phyloP scores from a whole-genome alignment of 1,140 invertebrate genomes.

The Pseudoatta argentina region DNA sequence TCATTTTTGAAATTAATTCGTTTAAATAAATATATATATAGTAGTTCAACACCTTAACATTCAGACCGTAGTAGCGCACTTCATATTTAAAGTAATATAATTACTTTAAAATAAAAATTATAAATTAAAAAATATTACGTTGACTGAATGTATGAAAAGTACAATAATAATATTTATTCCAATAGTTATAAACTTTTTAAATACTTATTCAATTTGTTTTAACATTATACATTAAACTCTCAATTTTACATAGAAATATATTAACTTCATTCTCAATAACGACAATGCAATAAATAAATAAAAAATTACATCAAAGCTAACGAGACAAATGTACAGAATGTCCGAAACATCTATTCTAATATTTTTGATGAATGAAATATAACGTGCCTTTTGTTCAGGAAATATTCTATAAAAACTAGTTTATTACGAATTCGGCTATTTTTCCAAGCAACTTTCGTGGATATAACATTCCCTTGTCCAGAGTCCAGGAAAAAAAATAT shows the following conservation, averaged over 20 bases:
- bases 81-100: too few species aligned
- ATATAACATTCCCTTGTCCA: slow-evolving; percentile 7
- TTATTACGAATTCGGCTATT: slow-evolving; percentile 3
- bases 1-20: too few species aligned
- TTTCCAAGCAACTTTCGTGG: slow-evolving; percentile 15
- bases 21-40: too few species aligned
- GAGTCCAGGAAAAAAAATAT: slow-evolving; percentile 8
- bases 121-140: too few species aligned
- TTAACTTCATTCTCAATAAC: background rate
- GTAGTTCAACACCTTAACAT: too few species aligned
- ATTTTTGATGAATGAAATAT: background rate
- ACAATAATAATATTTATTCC: background rate
- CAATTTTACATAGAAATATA: background rate
- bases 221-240: background rate
- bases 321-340: background rate
- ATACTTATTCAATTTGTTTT: background rate
- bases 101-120: too few species aligned
- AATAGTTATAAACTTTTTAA: background rate
- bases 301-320: background rate
- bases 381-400: background rate
- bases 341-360: slow-evolving; percentile 1
- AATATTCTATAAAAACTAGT: slow-evolving; percentile 8
- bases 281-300: background rate
- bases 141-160: background rate
- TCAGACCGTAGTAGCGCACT: too few species aligned